phyloP scores from a whole-genome alignment of 2,113 vertebrate genomes.

The Eulemur macaco region DNA sequence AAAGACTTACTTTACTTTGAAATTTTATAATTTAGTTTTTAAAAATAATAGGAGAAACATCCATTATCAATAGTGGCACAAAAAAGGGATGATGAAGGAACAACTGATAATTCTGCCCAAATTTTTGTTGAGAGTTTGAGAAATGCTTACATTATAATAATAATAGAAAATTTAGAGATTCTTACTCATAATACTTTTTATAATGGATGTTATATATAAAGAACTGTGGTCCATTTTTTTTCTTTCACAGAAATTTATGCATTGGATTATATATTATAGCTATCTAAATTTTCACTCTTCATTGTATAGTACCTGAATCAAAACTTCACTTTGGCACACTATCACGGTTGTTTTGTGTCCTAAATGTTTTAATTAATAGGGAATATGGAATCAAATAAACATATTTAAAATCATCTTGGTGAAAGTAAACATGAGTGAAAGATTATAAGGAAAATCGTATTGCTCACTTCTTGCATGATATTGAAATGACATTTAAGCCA shows the following conservation, averaged over 20 bases:
- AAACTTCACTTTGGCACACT: neutral
- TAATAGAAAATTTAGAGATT: neutral
- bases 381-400: neutral
- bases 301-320: neutral
- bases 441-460: neutral
- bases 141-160: neutral
- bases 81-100: neutral
- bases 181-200: slow-evolving; percentile 1
- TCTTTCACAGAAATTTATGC: neutral
- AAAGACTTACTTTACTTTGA: neutral
- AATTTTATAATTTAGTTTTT: slow-evolving; percentile 10
- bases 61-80: neutral
- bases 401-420: neutral
- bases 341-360: neutral
- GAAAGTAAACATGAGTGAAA: neutral
- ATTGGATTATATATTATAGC: neutral
- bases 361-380: slow-evolving; percentile 5
- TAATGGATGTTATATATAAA: neutral
- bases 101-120: neutral
- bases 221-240: neutral
- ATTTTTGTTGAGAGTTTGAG: neutral
- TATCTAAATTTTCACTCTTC: neutral
- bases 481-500: neutral
- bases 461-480: neutral
- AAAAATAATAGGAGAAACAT: neutral